A percentile compares a stretch with the other conserved stretches of the same genome.
Conservation (phyloP, 2,797 vertebrate genomes). For the Sebastes umbrosus region DNA sequence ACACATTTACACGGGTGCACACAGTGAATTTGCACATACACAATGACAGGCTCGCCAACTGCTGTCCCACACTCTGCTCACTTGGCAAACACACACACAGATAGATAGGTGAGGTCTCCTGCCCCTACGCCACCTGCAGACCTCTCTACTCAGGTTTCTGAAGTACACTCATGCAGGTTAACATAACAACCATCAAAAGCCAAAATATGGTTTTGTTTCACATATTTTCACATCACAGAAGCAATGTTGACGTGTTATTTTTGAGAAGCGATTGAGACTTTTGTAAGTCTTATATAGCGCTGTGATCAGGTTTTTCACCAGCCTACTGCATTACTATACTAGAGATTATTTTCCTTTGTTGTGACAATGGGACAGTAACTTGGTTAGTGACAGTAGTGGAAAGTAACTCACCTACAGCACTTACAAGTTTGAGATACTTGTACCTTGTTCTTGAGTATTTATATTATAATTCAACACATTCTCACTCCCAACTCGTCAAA, state of each 20-base stretch:
- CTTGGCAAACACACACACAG: conserved; percentile 41
- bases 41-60: conserved; percentile 35
- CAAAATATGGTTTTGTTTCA: conserved; percentile 54
- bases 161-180: conserved; percentile 57
- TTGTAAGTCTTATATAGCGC: too few relatives aligned
- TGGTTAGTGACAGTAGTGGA: too few relatives aligned
- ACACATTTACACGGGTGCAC: not conserved
- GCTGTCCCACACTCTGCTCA: conserved; percentile 58
- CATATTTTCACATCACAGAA: conserved; percentile 31
- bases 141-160: conserved; percentile 64
- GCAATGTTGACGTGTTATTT: not conserved
- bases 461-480: not conserved
- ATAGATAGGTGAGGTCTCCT: conserved; percentile 55
- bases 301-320: too few relatives aligned
- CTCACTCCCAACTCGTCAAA: too few relatives aligned
- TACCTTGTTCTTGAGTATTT: not conserved
- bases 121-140: conserved; percentile 68
- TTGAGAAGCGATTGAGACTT: too few relatives aligned
- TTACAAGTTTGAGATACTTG: not conserved
- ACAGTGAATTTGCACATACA: not conserved
- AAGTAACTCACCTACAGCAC: not conserved
- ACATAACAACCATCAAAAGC: conserved; percentile 41
- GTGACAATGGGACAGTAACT: too few relatives aligned
- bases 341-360: too few relatives aligned
- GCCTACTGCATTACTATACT: too few relatives aligned